Conservation (phyloP, 2,797 vertebrate genomes). For the Otus scops region DNA sequence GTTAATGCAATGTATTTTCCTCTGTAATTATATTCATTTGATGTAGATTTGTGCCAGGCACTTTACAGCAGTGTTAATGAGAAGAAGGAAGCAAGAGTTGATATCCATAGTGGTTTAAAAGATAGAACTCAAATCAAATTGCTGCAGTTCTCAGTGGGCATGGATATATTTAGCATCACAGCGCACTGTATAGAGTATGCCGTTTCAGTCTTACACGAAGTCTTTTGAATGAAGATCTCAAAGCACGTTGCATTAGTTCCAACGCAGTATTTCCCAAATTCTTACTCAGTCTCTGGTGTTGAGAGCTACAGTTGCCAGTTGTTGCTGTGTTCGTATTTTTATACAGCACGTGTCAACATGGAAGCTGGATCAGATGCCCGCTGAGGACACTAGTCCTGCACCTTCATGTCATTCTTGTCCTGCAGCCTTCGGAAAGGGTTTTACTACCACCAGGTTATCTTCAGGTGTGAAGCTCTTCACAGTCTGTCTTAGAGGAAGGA, state of each 20-base stretch:
- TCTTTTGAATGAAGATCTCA: neutral
- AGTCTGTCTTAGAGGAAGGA: neutral
- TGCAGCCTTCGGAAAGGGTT: neutral
- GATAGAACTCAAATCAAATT: neutral
- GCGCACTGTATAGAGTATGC: neutral
- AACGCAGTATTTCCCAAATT: neutral
- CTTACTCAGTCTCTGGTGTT: neutral
- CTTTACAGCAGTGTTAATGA: slow-evolving; percentile 40
- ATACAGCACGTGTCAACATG: neutral
- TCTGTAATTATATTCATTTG: slow-evolving; percentile 43
- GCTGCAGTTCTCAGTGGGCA: neutral
- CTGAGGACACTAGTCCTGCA: neutral
- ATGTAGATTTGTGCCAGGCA: slow-evolving; percentile 40
- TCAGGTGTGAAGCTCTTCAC: neutral
- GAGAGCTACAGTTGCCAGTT: neutral
- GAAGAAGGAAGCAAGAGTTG: slow-evolving; percentile 7
- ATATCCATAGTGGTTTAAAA: neutral
- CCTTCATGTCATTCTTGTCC: neutral
- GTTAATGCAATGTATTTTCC: slow-evolving; percentile 18
- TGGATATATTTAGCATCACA: slow-evolving; percentile 36
- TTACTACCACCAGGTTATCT: neutral
- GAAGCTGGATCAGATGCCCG: neutral
- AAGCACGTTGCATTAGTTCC: neutral
- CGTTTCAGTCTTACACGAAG: neutral
- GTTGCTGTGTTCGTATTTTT: neutral